Evolutionary conservation across 1,140 invertebrate species (phyloP).

Genomic region (Neodiprion pinetum): DNA sequence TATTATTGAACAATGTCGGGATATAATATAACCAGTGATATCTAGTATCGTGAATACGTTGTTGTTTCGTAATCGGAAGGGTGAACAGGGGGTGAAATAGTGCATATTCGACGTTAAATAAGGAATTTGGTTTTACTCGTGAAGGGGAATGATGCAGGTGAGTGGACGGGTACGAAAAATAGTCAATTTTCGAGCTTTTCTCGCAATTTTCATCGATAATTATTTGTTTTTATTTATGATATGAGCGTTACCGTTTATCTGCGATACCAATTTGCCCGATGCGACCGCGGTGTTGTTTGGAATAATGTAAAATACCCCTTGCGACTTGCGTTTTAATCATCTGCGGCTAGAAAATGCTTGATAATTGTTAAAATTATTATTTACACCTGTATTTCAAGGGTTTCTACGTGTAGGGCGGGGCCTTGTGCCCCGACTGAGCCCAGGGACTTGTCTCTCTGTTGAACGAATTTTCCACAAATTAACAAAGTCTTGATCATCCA

Average conservation of each 20-base stretch:
- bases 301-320: constrained; percentile 47
- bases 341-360: constrained; percentile 27
- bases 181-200: constrained; percentile 29
- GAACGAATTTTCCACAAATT: constrained; percentile 42
- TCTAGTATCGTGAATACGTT: constrained; percentile 34
- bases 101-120: constrained; percentile 20
- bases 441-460: constrained; percentile 31
- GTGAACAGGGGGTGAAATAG: constrained; percentile 26
- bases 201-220: constrained; percentile 25
- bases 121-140: constrained; percentile 44
- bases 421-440: constrained; percentile 33
- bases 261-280: constrained; percentile 26
- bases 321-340: constrained; percentile 40
- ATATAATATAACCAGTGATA: constrained; percentile 27
- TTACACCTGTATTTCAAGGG: constrained; percentile 14
- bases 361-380: constrained; percentile 37
- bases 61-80: constrained; percentile 27
- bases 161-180: constrained; percentile 47
- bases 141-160: constrained; percentile 59
- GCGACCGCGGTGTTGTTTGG: constrained; percentile 52
- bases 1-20: constrained; percentile 48
- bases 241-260: constrained; percentile 15
- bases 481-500: constrained; percentile 35
- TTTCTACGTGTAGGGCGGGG: constrained; percentile 47
- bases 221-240: constrained; percentile 28